A percentile compares a stretch with the other conserved stretches of the same genome.
Evolutionary conservation across 2,113 vertebrate species (phyloP).

Genomic region (Lates calcarifer): DNA sequence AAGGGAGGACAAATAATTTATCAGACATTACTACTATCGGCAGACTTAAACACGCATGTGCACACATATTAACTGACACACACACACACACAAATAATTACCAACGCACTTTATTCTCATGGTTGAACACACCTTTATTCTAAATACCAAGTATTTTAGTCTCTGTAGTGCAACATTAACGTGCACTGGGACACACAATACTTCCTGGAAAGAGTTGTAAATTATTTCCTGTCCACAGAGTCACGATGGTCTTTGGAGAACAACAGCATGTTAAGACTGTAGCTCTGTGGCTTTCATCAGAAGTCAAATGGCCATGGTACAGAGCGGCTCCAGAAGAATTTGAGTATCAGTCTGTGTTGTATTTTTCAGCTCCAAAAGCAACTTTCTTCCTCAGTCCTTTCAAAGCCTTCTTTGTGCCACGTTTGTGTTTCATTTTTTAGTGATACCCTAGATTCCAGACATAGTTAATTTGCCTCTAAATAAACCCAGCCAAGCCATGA

Average conservation of each 20-base stretch:
- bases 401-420: constrained; percentile 69
- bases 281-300: constrained; percentile 36
- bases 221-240: constrained; percentile 24
- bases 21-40: constrained; percentile 58
- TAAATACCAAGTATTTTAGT: constrained; percentile 6
- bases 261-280: constrained; percentile 41
- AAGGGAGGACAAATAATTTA: constrained; percentile 76
- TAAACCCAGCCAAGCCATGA: constrained; percentile 88
- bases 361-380: constrained; percentile 47
- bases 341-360: constrained; percentile 53
- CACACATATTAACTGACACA: constrained; percentile 20
- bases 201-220: constrained; percentile 21
- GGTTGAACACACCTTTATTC: constrained; percentile 21
- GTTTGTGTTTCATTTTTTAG: constrained; percentile 73
- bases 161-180: background rate
- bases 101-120: constrained; percentile 23
- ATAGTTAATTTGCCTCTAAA: constrained; percentile 88
- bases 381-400: constrained; percentile 46
- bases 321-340: constrained; percentile 28
- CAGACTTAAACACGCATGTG: constrained; percentile 26
- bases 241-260: constrained; percentile 11
- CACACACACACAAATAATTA: constrained; percentile 23
- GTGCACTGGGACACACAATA: constrained; percentile 12
- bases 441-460: constrained; percentile 86
- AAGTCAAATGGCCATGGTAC: constrained; percentile 46